phyloP scores from a whole-genome alignment of 2,797 vertebrate species.

The Mormyrus hasselquistii region DNA sequence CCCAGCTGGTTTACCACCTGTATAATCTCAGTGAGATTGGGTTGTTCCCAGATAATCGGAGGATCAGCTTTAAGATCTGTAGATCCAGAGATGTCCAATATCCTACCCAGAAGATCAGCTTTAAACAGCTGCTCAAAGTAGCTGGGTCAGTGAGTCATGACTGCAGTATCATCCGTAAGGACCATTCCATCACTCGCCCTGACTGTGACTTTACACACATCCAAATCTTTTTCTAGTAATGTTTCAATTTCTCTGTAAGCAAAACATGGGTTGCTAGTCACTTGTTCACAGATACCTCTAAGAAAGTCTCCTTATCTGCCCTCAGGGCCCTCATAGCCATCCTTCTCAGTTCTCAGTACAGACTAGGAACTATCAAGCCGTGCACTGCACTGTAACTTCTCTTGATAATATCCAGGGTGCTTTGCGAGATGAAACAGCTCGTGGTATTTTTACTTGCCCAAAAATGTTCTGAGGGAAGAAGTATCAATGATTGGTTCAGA shows the following conservation, averaged over 20 bases:
- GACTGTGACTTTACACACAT: neutral
- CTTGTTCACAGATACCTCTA: neutral
- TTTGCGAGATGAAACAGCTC: neutral
- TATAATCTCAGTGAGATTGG: neutral
- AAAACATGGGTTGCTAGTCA: neutral
- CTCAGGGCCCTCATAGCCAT: neutral
- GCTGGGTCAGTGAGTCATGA: neutral
- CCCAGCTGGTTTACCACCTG: neutral
- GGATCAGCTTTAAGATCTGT: neutral
- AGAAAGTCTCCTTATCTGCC: neutral
- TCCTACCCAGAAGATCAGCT: neutral
- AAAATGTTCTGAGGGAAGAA: neutral
- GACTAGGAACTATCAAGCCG: neutral
- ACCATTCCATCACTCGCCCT: neutral
- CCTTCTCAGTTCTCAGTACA: neutral
- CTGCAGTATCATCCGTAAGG: neutral
- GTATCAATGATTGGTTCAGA: neutral
- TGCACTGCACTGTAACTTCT: too few relatives aligned
- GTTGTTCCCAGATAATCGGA: neutral
- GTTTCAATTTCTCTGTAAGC: neutral
- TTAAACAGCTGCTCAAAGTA: neutral
- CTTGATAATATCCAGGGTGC: neutral
- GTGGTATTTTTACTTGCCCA: too few relatives aligned
- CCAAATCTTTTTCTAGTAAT: neutral
- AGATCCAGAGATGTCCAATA: neutral